phyloP scores from a whole-genome alignment of 30 jellyfish, hydroid and myxozoan species.

The Sanderia malayensis region DNA sequence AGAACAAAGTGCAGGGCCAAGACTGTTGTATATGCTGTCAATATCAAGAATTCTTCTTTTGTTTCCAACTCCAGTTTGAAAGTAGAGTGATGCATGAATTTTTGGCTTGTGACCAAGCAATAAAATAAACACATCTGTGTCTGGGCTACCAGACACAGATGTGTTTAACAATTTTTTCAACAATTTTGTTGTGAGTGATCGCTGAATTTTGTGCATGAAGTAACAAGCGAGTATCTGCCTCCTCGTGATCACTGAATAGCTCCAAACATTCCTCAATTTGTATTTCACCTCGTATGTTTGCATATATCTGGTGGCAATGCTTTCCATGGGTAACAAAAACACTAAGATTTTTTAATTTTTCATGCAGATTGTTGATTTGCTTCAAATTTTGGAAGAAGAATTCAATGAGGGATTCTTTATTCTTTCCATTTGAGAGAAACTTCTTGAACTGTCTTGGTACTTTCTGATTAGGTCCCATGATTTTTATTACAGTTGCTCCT shows the following conservation, averaged over 20 bases:
- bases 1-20: background rate
- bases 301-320: conserved; percentile 2
- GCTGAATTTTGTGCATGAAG: background rate
- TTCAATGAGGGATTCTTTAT: conserved; percentile 20
- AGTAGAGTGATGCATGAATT: background rate
- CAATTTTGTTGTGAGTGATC: background rate
- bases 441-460: conserved; percentile 36
- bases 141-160: background rate
- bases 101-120: background rate
- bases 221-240: background rate
- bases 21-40: background rate
- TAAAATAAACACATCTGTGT: background rate
- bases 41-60: background rate
- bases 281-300: background rate
- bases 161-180: no score
- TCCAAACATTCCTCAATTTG: background rate
- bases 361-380: background rate
- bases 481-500: conserved; percentile 10
- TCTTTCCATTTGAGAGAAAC: conserved; percentile 33
- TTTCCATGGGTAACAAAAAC: background rate
- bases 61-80: conserved; percentile 1
- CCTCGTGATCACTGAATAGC: conserved; percentile 1
- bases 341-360: background rate
- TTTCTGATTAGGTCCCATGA: conserved; percentile 19
- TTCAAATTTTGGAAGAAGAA: conserved; percentile 7